Evolutionary conservation across 1,140 invertebrate genomes (phyloP).

Genomic region (Drosophila dunni): DNA sequence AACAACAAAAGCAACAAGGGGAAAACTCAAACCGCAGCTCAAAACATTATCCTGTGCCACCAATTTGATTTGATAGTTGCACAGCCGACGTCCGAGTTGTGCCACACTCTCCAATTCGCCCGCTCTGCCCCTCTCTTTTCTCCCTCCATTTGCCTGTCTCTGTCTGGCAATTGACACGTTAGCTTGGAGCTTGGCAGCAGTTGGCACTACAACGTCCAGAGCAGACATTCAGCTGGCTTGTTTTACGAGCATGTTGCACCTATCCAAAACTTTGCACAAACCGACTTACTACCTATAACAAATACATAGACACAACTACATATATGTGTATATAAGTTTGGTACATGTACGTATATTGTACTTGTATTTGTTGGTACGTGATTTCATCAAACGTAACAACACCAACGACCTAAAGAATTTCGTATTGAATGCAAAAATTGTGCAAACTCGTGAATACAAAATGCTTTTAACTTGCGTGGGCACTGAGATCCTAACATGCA

Average conservation of each 20-base stretch:
- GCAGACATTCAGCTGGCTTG: constrained; percentile 64
- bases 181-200: constrained; percentile 72
- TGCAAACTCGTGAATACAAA: constrained; percentile 81
- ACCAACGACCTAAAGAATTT: constrained; percentile 68
- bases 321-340: constrained; percentile 29
- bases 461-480: constrained; percentile 57
- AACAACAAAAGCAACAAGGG: constrained; percentile 29
- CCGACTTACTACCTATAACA: constrained; percentile 40
- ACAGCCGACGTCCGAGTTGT: constrained; percentile 50
- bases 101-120: constrained; percentile 8
- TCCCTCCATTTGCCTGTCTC: neutral
- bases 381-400: constrained; percentile 80
- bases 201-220: constrained; percentile 62
- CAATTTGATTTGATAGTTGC: constrained; percentile 81
- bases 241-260: constrained; percentile 80
- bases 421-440: constrained; percentile 82
- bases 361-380: constrained; percentile 65
- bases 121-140: neutral
- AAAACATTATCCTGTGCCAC: constrained; percentile 82
- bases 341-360: too few species aligned
- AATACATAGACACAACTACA: constrained; percentile 33
- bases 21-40: constrained; percentile 73
- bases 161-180: constrained; percentile 75
- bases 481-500: constrained; percentile 12
- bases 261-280: constrained; percentile 46